Evolutionary conservation across 2,888 invertebrate genomes (phyloP).

Genomic region (Cantharis flavilabris): DNA sequence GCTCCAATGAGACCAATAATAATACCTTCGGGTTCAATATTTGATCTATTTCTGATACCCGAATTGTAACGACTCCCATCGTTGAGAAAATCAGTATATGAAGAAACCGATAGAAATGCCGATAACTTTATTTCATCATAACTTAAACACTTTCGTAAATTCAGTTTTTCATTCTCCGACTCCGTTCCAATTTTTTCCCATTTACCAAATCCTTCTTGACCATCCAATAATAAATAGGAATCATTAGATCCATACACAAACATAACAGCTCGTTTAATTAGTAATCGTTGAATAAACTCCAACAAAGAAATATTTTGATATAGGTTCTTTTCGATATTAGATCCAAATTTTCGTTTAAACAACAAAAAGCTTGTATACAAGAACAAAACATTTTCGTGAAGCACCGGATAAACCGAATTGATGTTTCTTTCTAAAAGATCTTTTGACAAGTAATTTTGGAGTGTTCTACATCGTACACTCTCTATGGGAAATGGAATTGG

Average conservation of each 20-base stretch:
- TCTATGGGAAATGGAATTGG: conserved; percentile 53
- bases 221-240: conserved; percentile 59
- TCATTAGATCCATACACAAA: conserved; percentile 57
- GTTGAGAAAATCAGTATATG: conserved; percentile 64
- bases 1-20: conserved; percentile 61
- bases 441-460: conserved; percentile 30
- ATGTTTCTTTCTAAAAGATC: conserved; percentile 52
- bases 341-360: conserved; percentile 63
- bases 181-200: conserved; percentile 66
- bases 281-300: conserved; percentile 61
- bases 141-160: conserved; percentile 62
- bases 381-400: conserved; percentile 68
- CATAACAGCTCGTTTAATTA: conserved; percentile 61
- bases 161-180: conserved; percentile 59
- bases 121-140: conserved; percentile 70
- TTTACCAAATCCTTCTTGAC: conserved; percentile 56
- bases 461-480: conserved; percentile 44
- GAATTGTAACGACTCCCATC: conserved; percentile 60
- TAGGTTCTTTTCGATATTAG: conserved; percentile 58
- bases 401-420: conserved; percentile 67
- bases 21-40: conserved; percentile 54
- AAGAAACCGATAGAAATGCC: conserved; percentile 63
- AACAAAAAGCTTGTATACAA: conserved; percentile 68
- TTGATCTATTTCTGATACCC: conserved; percentile 57
- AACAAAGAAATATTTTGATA: conserved; percentile 64